Evolutionary conservation across 2,888 invertebrate species (phyloP), one percentile per base, ranked within the genome.

Genomic region (Tipula unca): DNA sequence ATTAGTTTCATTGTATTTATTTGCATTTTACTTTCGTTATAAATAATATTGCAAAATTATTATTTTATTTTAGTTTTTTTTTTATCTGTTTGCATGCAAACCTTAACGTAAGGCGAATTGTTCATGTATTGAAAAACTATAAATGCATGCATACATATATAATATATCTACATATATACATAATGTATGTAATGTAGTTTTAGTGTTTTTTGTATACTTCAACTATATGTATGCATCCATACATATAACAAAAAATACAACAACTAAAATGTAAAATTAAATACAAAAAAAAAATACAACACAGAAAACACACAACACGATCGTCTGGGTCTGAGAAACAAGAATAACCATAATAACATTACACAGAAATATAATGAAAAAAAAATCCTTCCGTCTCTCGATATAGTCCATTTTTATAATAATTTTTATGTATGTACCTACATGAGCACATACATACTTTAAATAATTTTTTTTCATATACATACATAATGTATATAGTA

Each of bases 351-450:
- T 69, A 69, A 69, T 69, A 69, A 69, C 69, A 69, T 69, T 69
- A 69, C 69, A 69, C 69, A 69, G 25, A 69, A 25, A 69, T 25
- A 69, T 69, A 25, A 69, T 69, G 25, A 69, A 1, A 69, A 69
- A 69, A 69, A 69, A 69, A 69, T 69, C 69, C 69, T 69, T 69
- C 69, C 69, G 69, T 25, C 69, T 69, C 69, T 69, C 69, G 69
- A 69, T n/a, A n/a, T 69, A 69, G 69, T 69, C 69, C 69, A 69
- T 69, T 69, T 69, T 69, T 69, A 69, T 69, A 69, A 69, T 69
- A 69, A 69, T 69, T 69, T 69, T 69, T 69, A 69, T 69, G 48
- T 48, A 48, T 48, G 69, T 69, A 69, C 69, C 69, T 20, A 69
- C 25, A 69, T 69, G 69, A 69, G 69, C 69, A 69, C 69, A 48